These are phyloP conservation scores for Luidia sarsii DNA, from an alignment of 53 echinoderm and acorn worm species.

Conservation along the genomic window DNA sequence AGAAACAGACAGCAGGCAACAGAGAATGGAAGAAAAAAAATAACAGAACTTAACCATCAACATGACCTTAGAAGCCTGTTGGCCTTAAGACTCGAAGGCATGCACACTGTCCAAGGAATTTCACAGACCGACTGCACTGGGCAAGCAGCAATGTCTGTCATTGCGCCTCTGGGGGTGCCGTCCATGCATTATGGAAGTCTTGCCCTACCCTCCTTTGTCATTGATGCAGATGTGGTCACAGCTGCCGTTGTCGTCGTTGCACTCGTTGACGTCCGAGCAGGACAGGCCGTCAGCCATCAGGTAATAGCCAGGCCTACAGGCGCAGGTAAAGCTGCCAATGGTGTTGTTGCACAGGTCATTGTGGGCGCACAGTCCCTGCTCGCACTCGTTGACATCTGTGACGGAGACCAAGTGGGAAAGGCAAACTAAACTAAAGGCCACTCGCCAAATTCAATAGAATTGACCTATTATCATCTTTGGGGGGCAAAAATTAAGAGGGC, in stretches of 20 bases:
- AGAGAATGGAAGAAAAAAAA: no score
- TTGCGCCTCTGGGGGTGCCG: no score
- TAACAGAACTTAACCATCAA: no score
- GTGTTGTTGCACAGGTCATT: slow-evolving; percentile 85
- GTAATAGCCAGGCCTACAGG: slow-evolving; percentile 80
- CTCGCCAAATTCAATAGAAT: neutral
- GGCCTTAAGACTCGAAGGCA: no score
- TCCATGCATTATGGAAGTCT: no score
- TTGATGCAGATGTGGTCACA: slow-evolving; percentile 98
- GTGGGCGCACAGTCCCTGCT: slow-evolving; percentile 76
- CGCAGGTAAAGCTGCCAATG: slow-evolving; percentile 81
- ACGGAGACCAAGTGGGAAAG: neutral
- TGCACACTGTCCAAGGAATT: no score
- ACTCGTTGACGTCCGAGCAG: slow-evolving; percentile 96
- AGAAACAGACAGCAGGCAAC: no score
- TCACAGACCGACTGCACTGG: no score
- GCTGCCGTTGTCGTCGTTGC: slow-evolving; percentile 83
- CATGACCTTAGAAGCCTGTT: no score
- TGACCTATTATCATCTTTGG: neutral
- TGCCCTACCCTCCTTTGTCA: slow-evolving; percentile 95
- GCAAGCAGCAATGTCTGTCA: no score
- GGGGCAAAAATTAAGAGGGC: neutral
- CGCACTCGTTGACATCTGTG: slow-evolving; percentile 88
- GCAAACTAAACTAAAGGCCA: neutral
- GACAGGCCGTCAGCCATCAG: slow-evolving; percentile 74